phyloP scores from a whole-genome alignment of 1,140 invertebrate genomes.

The Coenobita brevimanus region DNA sequence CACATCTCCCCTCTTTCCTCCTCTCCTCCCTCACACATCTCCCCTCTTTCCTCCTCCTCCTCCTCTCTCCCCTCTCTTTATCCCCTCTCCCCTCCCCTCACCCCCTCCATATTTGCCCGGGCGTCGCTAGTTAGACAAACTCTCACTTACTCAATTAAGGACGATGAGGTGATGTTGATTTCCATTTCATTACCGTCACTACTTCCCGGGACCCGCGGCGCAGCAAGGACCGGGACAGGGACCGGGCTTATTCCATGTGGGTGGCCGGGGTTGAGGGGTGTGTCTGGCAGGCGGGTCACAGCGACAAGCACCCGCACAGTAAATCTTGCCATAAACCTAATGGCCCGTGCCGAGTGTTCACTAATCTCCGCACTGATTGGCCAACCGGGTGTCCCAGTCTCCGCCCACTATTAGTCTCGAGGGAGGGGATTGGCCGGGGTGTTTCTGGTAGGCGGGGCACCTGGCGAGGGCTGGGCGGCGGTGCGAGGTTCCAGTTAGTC shows the following conservation, averaged over 20 bases:
- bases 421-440: constrained; percentile 12
- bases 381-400: constrained; percentile 11
- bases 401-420: constrained; percentile 47
- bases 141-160: constrained; percentile 65
- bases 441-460: neutral
- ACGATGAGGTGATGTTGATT: constrained; percentile 62
- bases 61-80: constrained; percentile 2
- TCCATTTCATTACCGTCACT: constrained; percentile 68
- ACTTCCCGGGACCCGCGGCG: constrained; percentile 48
- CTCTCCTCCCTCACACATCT: too few relatives aligned
- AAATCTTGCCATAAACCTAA: constrained; percentile 70
- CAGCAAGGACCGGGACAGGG: constrained; percentile 7
- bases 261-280: neutral
- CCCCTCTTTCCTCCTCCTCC: neutral
- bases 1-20: neutral
- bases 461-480: neutral
- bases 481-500: constrained; percentile 19
- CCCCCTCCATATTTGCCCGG: constrained; percentile 30
- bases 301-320: constrained; percentile 67
- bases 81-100: neutral
- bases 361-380: constrained; percentile 68
- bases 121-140: constrained; percentile 60
- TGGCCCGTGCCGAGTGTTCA: constrained; percentile 70
- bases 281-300: constrained; percentile 43
- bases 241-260: neutral